Percentiles rank a stretch among this genome's conserved stretches.
Evolutionary conservation across 2,113 vertebrate genomes (phyloP).

Genomic region (Rhipidura dahli): DNA sequence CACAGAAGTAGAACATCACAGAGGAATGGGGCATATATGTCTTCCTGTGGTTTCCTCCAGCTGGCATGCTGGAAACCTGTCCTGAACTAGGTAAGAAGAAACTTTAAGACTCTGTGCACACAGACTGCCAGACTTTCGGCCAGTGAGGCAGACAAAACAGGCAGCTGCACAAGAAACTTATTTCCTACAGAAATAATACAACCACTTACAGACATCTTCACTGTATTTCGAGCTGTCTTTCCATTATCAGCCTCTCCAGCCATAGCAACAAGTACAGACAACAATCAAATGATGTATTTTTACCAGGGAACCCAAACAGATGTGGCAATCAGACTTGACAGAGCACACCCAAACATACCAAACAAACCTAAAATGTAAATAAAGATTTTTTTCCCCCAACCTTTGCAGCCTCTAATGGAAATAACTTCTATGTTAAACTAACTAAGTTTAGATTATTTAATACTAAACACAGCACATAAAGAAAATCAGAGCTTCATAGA

Average conservation of each 20-base stretch:
- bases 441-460: not conserved
- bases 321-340: not conserved
- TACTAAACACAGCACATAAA: not conserved
- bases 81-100: not conserved
- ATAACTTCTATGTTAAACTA: not conserved
- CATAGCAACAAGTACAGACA: not conserved
- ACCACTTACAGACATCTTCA: not conserved
- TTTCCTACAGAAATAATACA: not conserved
- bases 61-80: not conserved
- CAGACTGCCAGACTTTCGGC: not conserved
- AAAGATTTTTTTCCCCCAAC: rapidly evolving
- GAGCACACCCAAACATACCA: not conserved
- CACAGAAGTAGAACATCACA: not conserved
- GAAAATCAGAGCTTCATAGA: not conserved
- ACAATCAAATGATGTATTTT: not conserved
- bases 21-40: not conserved
- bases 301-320: not conserved
- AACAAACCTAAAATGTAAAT: not conserved
- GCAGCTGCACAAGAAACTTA: not conserved
- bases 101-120: not conserved
- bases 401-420: not conserved
- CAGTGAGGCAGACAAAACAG: not conserved
- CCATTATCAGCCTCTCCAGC: not conserved
- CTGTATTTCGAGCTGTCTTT: not conserved
- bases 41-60: not conserved